Conservation (phyloP, 1,140 invertebrate species). For the Zaprionus ghesquierei region DNA sequence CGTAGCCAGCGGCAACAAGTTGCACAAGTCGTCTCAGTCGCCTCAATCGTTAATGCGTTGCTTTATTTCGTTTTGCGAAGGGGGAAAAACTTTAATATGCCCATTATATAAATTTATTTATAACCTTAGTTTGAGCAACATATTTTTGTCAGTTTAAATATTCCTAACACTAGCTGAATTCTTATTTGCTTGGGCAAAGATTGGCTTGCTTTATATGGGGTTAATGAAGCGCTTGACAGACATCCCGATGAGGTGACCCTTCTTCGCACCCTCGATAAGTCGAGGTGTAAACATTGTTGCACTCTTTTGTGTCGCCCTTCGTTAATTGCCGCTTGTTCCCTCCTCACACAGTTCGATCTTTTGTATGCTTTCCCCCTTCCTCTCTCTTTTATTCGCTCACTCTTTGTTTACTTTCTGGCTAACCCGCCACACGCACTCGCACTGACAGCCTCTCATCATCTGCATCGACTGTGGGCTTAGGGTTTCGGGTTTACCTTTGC, state of each 20-base stretch:
- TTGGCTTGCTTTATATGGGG: conserved; percentile 4
- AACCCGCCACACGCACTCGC: conserved; percentile 47
- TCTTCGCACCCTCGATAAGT: conserved; percentile 45
- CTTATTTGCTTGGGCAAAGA: not conserved
- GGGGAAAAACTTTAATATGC: not conserved
- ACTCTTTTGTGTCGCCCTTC: conserved; percentile 17
- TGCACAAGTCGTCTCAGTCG: conserved; percentile 32
- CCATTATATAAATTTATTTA: not conserved
- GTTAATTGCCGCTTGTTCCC: conserved; percentile 72
- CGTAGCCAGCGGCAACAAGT: conserved; percentile 59
- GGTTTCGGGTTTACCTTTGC: conserved; percentile 42
- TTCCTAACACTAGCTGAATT: not conserved
- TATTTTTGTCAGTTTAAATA: no score
- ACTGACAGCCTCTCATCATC: not conserved
- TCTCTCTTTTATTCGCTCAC: not conserved
- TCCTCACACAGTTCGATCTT: conserved; percentile 56
- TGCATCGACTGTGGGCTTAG: conserved; percentile 10
- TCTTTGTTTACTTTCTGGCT: conserved; percentile 55
- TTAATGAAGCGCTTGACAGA: conserved; percentile 53
- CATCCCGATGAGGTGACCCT: not conserved
- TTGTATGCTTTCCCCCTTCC: conserved; percentile 31
- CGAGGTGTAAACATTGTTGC: conserved; percentile 57
- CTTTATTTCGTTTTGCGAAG: not conserved
- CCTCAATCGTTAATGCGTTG: not conserved
- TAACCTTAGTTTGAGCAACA: no score